Percentiles rank a stretch among this genome's conserved stretches.
These are phyloP conservation scores for Bombyx mandarina DNA, from an alignment of 1,140 invertebrate species.

Conservation along the genomic window DNA sequence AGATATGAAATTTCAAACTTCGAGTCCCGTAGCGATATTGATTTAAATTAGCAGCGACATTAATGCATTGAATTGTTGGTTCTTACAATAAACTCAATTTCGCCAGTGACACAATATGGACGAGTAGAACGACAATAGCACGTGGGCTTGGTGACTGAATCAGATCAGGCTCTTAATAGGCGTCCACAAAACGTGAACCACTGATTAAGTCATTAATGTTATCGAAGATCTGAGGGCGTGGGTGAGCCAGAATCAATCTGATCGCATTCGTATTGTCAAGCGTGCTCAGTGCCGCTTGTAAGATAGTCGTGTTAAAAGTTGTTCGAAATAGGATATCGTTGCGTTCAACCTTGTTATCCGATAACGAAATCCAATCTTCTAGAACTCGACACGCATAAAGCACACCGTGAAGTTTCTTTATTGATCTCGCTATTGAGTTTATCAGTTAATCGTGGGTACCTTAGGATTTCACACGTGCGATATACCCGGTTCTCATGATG, in stretches of 20 bases:
- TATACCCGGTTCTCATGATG: slow-evolving; percentile 24
- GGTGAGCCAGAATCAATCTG: slow-evolving; percentile 23
- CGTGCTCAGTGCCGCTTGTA: slow-evolving; percentile 26
- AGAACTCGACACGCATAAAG: slow-evolving; percentile 42
- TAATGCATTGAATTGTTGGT: no score
- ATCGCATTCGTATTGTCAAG: slow-evolving; percentile 28
- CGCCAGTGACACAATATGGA: no score
- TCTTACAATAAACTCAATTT: no score
- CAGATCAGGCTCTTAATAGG: slow-evolving; percentile 8
- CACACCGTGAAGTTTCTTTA: slow-evolving; percentile 39
- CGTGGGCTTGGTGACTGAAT: neutral
- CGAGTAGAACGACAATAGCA: no score
- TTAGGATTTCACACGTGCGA: slow-evolving; percentile 33
- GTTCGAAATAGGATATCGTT: slow-evolving; percentile 59
- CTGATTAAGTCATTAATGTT: slow-evolving; percentile 29
- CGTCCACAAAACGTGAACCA: slow-evolving; percentile 18
- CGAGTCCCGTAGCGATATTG: no score
- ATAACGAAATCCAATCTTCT: slow-evolving; percentile 52
- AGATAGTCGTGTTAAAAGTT: slow-evolving; percentile 50
- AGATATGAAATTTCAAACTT: no score
- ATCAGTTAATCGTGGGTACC: slow-evolving; percentile 31
- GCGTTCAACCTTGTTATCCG: slow-evolving; percentile 51
- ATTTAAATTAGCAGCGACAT: no score
- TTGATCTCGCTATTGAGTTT: slow-evolving; percentile 21
- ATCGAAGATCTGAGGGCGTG: slow-evolving; percentile 25